Percentiles rank a stretch among this genome's conserved stretches.
These are phyloP conservation scores for Thereva unica DNA, from an alignment of 2,888 invertebrate species.

Conservation along the genomic window DNA sequence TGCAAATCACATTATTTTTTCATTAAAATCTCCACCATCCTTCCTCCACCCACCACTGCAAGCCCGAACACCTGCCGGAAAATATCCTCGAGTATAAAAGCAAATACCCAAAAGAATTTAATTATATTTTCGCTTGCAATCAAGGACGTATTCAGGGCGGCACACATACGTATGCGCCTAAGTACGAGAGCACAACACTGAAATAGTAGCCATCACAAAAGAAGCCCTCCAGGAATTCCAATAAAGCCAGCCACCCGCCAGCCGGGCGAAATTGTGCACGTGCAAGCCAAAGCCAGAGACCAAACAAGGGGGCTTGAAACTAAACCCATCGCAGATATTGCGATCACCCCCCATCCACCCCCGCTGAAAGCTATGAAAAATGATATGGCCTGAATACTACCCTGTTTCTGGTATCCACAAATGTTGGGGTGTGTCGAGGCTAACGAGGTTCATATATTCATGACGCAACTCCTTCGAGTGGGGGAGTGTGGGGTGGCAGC, in stretches of 20 bases:
- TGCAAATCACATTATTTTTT: too few species aligned
- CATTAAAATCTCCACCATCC: too few species aligned
- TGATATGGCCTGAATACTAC: neutral
- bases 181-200: too few species aligned
- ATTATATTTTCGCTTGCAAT: too few species aligned
- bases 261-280: conserved; percentile 23
- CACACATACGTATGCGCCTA: too few species aligned
- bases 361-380: neutral
- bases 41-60: too few species aligned
- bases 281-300: conserved; percentile 18
- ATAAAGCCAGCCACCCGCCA: conserved; percentile 38
- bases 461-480: conserved; percentile 44
- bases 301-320: neutral
- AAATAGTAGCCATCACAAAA: neutral
- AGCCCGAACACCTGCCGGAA: too few species aligned
- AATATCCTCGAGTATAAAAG: too few species aligned
- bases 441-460: conserved; percentile 57
- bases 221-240: conserved; percentile 42
- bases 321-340: neutral
- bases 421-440: conserved; percentile 52
- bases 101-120: too few species aligned
- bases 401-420: conserved; percentile 48
- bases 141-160: too few species aligned
- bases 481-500: conserved; percentile 31
- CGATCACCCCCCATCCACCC: conserved; percentile 23